Conservation (phyloP, 30 jellyfish, hydroid and myxozoan species). For the Mastigias papua region DNA sequence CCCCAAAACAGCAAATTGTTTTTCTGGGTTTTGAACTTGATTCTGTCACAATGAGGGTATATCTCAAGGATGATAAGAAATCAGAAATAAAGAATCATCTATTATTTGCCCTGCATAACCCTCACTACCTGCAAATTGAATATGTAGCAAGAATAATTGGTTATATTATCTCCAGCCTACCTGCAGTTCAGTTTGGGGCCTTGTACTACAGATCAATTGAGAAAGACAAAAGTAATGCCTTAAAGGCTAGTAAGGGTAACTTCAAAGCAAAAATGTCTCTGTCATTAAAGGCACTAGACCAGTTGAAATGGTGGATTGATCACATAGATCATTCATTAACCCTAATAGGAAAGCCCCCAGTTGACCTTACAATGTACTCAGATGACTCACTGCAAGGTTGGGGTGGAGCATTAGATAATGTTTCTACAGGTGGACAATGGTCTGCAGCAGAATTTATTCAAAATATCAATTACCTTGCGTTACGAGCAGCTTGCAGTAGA, state of each 20-base stretch:
- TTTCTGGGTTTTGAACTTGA: constrained; percentile 34
- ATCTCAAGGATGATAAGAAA: neutral
- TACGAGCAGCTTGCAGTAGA: constrained; percentile 22
- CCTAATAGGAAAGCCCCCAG: neutral
- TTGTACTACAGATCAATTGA: constrained; percentile 44
- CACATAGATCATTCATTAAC: constrained; percentile 9
- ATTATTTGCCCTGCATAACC: neutral
- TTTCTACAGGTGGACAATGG: constrained; percentile 34
- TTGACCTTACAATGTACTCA: neutral
- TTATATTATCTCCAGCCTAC: constrained; percentile 14
- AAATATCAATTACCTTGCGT: constrained; percentile 45
- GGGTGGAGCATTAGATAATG: constrained; percentile 19
- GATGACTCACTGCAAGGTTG: constrained; percentile 44
- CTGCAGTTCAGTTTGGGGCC: constrained; percentile 60
- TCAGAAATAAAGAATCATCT: neutral
- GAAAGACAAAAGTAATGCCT: constrained; percentile 17
- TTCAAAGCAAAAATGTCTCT: constrained; percentile 17
- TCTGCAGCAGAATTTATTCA: constrained; percentile 5
- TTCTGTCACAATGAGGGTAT: constrained; percentile 20
- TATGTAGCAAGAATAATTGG: constrained; percentile 26
- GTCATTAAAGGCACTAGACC: neutral
- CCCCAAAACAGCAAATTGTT: constrained; percentile 29
- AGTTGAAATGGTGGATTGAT: constrained; percentile 61
- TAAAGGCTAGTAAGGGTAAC: constrained; percentile 11
- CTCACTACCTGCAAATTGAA: neutral